Conservation (phyloP, 2,113 vertebrate genomes). For the Ctenomys sociabilis region DNA sequence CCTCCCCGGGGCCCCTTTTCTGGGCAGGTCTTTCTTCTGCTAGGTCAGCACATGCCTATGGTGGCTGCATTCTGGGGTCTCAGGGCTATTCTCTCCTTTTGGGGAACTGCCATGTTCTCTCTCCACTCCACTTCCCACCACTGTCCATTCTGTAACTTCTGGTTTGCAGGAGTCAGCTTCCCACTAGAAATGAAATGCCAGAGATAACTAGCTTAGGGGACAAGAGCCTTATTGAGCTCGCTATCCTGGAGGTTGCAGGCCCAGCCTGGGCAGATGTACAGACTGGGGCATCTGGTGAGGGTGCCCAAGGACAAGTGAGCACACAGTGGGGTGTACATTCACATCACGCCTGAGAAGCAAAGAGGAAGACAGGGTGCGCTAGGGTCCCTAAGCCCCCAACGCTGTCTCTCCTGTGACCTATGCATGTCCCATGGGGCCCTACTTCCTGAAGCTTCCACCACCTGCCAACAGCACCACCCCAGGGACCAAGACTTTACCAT, state of each 20-base stretch:
- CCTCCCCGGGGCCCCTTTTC: too few species aligned
- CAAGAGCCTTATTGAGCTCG: neutral
- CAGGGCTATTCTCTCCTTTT: neutral
- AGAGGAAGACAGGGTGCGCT: neutral
- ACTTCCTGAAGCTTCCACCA: too few species aligned
- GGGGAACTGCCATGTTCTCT: neutral
- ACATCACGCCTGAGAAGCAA: neutral
- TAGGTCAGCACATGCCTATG: neutral
- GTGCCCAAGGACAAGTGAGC: neutral
- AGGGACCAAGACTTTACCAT: neutral
- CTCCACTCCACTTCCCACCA: neutral
- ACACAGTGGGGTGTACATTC: neutral
- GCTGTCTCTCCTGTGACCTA: neutral
- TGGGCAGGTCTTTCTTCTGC: neutral
- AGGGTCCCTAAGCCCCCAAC: neutral
- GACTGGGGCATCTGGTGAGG: neutral
- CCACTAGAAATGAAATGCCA: neutral
- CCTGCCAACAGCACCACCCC: too few species aligned
- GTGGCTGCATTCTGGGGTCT: neutral
- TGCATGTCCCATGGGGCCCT: neutral
- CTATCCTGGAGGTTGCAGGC: too few species aligned
- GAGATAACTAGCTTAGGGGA: neutral
- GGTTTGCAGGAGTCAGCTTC: neutral
- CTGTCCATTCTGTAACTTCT: neutral
- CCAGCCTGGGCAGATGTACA: neutral